A percentile compares a stretch with the other conserved stretches of the same genome.
Evolutionary conservation across 2,113 vertebrate genomes (phyloP).

Genomic region (Cyanoderma ruficeps): DNA sequence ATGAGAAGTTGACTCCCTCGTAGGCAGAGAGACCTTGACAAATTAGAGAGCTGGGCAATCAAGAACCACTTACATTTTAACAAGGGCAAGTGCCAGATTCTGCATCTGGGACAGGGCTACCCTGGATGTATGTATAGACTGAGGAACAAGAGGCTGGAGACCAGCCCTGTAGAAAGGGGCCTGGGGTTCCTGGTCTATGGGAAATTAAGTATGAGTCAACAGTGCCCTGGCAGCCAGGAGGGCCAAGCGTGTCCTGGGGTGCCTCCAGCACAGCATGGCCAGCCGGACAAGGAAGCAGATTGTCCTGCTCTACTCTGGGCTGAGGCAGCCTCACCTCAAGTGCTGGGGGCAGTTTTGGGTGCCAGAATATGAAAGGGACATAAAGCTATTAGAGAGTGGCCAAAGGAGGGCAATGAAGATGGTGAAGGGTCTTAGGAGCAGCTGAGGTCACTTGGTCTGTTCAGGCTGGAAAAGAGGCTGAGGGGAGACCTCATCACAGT

Average conservation of each 20-base stretch:
- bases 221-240: not conserved
- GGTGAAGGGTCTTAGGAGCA: not conserved
- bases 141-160: not conserved
- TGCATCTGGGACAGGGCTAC: not conserved
- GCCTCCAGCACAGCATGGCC: not conserved
- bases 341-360: not conserved
- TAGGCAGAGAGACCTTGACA: not conserved
- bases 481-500: not conserved
- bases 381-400: not conserved
- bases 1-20: not conserved
- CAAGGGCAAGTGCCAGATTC: not conserved
- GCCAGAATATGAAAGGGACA: not conserved
- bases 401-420: not conserved
- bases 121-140: no score
- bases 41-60: not conserved
- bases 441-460: not conserved
- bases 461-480: not conserved
- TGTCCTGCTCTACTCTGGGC: accelerated
- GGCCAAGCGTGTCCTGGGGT: accelerated
- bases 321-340: accelerated
- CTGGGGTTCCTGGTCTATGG: not conserved
- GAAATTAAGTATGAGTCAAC: not conserved
- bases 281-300: accelerated
- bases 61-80: not conserved
- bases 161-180: not conserved